Percentiles rank a stretch among this genome's conserved stretches.
Conservation (phyloP, 1,140 invertebrate species). For the Rhopalosiphum maidis region DNA sequence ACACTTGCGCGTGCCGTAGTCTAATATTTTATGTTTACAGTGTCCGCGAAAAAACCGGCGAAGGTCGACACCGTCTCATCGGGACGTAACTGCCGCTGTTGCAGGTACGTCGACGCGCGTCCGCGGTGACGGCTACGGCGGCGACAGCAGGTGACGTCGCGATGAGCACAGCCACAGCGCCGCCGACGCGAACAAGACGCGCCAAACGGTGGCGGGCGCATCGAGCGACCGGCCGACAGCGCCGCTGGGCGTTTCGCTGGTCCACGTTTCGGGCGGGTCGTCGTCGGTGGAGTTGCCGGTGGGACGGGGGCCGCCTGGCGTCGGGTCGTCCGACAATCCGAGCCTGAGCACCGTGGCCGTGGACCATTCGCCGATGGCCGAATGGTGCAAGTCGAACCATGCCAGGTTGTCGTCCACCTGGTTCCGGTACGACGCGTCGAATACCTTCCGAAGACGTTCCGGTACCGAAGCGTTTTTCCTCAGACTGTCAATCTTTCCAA, state of each 20-base stretch:
- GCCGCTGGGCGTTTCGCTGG: no score
- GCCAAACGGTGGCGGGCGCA: no score
- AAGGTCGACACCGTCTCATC: not conserved
- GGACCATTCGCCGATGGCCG: not conserved
- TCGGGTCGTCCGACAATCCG: not conserved
- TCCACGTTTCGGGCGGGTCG: not conserved
- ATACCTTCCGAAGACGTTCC: not conserved
- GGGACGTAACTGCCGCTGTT: no score
- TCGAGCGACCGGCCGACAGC: not conserved
- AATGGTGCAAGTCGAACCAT: not conserved
- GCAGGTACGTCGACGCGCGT: fast-evolving
- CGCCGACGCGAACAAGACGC: not conserved
- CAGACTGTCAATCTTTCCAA: not conserved
- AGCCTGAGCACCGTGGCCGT: not conserved
- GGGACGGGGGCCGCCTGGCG: no score
- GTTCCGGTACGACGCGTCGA: not conserved
- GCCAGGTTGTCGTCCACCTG: not conserved
- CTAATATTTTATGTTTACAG: no score
- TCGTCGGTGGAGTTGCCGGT: not conserved
- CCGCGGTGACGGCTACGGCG: no score
- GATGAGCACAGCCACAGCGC: not conserved
- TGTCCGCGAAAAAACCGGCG: no score
- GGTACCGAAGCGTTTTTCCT: not conserved
- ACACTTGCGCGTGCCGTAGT: no score
- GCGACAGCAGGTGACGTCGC: not conserved